A percentile compares a stretch with the other conserved stretches of the same genome.
phyloP scores from a whole-genome alignment of 2,797 vertebrate species.

The Pteropus rufus region DNA sequence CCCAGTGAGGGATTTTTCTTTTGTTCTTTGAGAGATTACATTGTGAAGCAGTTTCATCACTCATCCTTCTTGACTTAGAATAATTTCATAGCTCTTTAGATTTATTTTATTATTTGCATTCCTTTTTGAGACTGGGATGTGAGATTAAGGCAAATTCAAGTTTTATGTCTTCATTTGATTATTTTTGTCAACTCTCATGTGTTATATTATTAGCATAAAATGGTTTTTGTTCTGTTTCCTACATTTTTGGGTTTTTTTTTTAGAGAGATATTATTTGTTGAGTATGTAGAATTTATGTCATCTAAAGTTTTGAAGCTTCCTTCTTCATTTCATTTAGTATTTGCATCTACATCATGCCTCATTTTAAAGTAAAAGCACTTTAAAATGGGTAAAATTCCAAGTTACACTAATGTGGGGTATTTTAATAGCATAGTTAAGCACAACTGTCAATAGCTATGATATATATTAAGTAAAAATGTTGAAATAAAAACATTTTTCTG shows the following conservation, averaged over 20 bases:
- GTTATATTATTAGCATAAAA: neutral
- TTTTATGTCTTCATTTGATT: neutral
- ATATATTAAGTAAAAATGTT: neutral
- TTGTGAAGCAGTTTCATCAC: neutral
- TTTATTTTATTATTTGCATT: slow-evolving; percentile 10
- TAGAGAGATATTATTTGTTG: neutral
- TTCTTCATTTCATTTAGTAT: neutral
- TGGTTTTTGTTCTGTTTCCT: slow-evolving; percentile 6
- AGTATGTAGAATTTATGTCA: neutral
- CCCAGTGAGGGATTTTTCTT: neutral
- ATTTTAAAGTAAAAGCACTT: neutral
- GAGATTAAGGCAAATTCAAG: neutral
- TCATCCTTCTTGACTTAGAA: neutral
- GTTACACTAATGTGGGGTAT: neutral
- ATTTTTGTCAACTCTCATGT: neutral
- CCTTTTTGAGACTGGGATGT: neutral
- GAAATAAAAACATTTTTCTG: neutral
- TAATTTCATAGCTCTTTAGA: neutral
- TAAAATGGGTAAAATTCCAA: neutral
- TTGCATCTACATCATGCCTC: neutral
- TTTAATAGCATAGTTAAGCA: neutral
- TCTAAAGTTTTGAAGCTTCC: neutral
- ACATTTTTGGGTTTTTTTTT: neutral
- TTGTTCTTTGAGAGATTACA: neutral
- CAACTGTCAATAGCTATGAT: neutral